phyloP scores from a whole-genome alignment of 2,888 invertebrate genomes.

The Apomyelois bistriatella region DNA sequence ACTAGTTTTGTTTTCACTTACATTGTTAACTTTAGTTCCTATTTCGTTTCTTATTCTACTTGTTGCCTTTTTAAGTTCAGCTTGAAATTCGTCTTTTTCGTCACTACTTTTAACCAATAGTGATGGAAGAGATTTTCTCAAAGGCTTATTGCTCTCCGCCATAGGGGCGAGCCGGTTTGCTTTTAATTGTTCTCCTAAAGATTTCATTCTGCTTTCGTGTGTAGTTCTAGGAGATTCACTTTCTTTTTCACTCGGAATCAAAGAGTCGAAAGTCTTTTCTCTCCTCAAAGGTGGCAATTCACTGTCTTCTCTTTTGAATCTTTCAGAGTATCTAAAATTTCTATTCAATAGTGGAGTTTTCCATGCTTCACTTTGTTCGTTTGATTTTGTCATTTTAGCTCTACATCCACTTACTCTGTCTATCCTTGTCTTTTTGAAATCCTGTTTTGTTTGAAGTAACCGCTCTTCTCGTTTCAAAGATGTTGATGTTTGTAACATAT shows the following conservation, averaged over 20 bases:
- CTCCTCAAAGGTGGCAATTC: slow-evolving; percentile 63
- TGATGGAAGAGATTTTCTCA: slow-evolving; percentile 78
- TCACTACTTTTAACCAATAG: slow-evolving; percentile 71
- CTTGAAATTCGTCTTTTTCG: slow-evolving; percentile 79
- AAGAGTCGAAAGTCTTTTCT: slow-evolving; percentile 74
- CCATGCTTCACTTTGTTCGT: slow-evolving; percentile 66
- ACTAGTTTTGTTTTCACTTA: slow-evolving; percentile 74
- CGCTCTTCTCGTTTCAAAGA: slow-evolving; percentile 71
- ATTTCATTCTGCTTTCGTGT: slow-evolving; percentile 56
- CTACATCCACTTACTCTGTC: slow-evolving; percentile 72
- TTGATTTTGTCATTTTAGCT: slow-evolving; percentile 68
- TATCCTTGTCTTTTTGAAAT: slow-evolving; percentile 67
- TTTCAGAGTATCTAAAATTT: slow-evolving; percentile 73
- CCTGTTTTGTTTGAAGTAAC: slow-evolving; percentile 71
- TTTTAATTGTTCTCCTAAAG: slow-evolving; percentile 55
- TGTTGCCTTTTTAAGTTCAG: slow-evolving; percentile 74
- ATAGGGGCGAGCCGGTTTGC: slow-evolving; percentile 50
- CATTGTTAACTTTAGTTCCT: slow-evolving; percentile 69
- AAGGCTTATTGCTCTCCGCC: slow-evolving; percentile 57
- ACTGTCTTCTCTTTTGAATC: slow-evolving; percentile 63
- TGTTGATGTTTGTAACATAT: slow-evolving; percentile 64
- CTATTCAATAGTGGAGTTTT: slow-evolving; percentile 69
- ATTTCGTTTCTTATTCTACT: slow-evolving; percentile 73
- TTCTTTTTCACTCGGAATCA: slow-evolving; percentile 54
- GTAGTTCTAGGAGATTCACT: slow-evolving; percentile 55